Percentiles rank a stretch among this genome's conserved stretches.
phyloP scores from a whole-genome alignment of 2,888 invertebrate species.

The Ametastegia equiseti region DNA sequence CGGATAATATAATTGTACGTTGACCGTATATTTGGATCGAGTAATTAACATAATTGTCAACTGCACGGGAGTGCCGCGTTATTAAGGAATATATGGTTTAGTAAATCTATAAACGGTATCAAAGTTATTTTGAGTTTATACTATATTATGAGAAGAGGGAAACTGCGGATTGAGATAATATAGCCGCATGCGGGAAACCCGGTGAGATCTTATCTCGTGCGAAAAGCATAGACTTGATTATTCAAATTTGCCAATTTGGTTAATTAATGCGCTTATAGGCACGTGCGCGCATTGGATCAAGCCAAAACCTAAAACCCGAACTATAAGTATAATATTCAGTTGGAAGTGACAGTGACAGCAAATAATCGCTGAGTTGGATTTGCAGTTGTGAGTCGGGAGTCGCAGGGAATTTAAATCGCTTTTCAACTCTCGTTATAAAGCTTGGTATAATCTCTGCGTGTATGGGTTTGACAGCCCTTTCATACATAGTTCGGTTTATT shows the following conservation, averaged over 20 bases:
- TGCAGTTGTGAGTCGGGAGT: background rate
- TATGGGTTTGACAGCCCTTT: conserved; percentile 37
- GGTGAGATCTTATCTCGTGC: conserved; percentile 16
- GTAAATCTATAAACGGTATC: background rate
- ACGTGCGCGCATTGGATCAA: conserved; percentile 35
- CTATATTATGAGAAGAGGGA: background rate
- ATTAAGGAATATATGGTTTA: background rate
- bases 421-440: conserved; percentile 28
- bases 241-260: conserved; percentile 38
- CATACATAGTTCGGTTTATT: conserved; percentile 34
- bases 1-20: background rate
- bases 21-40: background rate
- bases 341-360: conserved; percentile 31
- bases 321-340: conserved; percentile 27
- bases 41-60: background rate
- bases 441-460: conserved; percentile 23
- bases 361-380: too few species aligned
- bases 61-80: background rate
- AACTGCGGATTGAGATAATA: background rate
- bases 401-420: conserved; percentile 25
- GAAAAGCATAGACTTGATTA: conserved; percentile 1
- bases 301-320: background rate
- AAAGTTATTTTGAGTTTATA: background rate
- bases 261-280: conserved; percentile 37
- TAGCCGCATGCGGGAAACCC: conserved; percentile 5